Evolutionary conservation across 2,888 invertebrate genomes (phyloP), one percentile per base, ranked within the genome.

Genomic region (Dugesia japonica): DNA sequence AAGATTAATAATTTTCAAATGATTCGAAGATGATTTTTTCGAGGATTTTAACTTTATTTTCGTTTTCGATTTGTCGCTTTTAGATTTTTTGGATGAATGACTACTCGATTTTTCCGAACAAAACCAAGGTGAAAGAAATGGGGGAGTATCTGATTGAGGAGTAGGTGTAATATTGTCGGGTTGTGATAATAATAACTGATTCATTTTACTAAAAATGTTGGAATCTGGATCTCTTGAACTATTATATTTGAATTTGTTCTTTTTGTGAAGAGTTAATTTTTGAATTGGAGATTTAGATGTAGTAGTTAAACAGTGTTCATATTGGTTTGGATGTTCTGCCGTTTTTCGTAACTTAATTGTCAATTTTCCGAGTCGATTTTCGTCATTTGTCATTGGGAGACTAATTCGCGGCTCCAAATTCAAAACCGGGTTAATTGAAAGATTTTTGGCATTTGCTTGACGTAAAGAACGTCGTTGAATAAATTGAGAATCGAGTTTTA

Each of bases 1-100:
- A n/a, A 56, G 56, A 56, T 56, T 56, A n/a, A 56, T 23, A n/a
- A 56, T 56, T 56, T 56, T 56, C 23, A 56, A 4, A n/a, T 56
- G 56, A 56, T 56, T 56, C 31, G 31, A 31, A n/a, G n/a, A n/a
- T n/a, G 56, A 56, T 56, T 56, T 56, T 56, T 56, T 56, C n/a
- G n/a, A n/a, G 4, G 56, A 4, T 56, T 56, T 56, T n/a, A 13
- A n/a, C 17, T 56, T 56, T 4, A n/a, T n/a, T 56, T 56, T 56
- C 23, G 56, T 13, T 56, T 56, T 56, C 56, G n/a, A 56, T 31
- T 13, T 4, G 7, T 31, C 31, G 31, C 7, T 31, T 31, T 31
- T 31, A 1, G 56, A 56, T 56, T 56, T 56, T 23, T 23, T n/a
- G 4, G 56, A 56, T 7, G 56, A 56, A 56, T 56, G 56, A 56